Conservation (phyloP, 1,140 invertebrate species). For the Artemia franciscana region DNA sequence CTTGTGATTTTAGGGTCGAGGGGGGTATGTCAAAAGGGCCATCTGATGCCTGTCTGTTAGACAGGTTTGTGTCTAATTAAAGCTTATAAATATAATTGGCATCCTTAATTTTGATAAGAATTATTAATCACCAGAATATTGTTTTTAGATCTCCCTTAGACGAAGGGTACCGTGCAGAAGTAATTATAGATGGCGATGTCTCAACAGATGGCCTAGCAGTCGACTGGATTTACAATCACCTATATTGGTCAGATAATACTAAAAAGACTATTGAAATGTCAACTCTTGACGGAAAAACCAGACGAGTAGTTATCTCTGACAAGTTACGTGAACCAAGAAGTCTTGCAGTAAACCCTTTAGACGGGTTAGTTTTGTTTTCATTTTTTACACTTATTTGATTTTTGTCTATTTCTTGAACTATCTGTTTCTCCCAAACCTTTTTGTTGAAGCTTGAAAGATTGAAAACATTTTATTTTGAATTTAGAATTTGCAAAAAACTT, state of each 20-base stretch:
- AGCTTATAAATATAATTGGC: neutral
- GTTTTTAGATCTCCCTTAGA: conserved; percentile 56
- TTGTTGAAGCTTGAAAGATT: no score
- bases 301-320: conserved; percentile 58
- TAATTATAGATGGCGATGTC: conserved; percentile 55
- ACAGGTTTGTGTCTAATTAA: no score
- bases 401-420: no score
- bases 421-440: no score
- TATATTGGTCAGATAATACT: conserved; percentile 88
- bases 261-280: conserved; percentile 72
- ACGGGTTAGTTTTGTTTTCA: conserved; percentile 59
- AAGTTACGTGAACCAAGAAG: conserved; percentile 76
- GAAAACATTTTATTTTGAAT: no score
- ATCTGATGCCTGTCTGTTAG: no score
- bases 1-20: no score
- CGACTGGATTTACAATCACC: conserved; percentile 87
- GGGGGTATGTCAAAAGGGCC: no score
- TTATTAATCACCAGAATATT: no score
- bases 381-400: no score
- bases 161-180: conserved; percentile 54
- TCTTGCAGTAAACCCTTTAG: conserved; percentile 81
- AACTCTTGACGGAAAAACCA: conserved; percentile 66
- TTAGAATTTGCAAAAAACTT: no score
- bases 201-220: conserved; percentile 81
- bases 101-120: neutral